These are phyloP conservation scores for Otus scops DNA, from an alignment of 2,797 vertebrate species.

Conservation along the genomic window DNA sequence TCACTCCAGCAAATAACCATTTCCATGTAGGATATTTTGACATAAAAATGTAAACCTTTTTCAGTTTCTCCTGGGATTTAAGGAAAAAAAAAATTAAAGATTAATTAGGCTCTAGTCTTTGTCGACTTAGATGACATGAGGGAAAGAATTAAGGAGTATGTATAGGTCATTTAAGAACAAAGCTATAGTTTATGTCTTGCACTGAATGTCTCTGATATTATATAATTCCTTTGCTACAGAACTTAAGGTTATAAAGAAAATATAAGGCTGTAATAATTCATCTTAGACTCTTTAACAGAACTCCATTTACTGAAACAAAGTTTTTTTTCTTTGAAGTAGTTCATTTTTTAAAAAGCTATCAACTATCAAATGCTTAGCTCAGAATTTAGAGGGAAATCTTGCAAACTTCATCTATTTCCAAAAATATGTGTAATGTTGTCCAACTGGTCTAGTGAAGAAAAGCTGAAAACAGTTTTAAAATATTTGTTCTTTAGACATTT, in stretches of 20 bases:
- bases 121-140: not conserved
- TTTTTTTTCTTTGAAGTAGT: not conserved
- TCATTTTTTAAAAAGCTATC: not conserved
- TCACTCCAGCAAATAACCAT: not conserved
- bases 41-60: not conserved
- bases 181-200: not conserved
- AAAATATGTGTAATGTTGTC: not conserved
- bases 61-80: not conserved
- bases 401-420: not conserved
- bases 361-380: not conserved
- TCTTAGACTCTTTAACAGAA: not conserved
- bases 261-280: not conserved
- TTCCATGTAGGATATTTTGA: not conserved
- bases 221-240: not conserved
- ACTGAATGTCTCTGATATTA: not conserved
- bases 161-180: not conserved
- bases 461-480: not conserved
- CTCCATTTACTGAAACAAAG: not conserved
- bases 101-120: not conserved
- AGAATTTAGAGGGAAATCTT: not conserved
- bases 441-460: not conserved
- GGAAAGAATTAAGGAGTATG: not conserved
- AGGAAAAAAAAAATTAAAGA: not conserved
- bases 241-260: not conserved
- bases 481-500: not conserved